Evolutionary conservation across 2,888 invertebrate genomes (phyloP).

Genomic region (Digitonthophagus gazella): DNA sequence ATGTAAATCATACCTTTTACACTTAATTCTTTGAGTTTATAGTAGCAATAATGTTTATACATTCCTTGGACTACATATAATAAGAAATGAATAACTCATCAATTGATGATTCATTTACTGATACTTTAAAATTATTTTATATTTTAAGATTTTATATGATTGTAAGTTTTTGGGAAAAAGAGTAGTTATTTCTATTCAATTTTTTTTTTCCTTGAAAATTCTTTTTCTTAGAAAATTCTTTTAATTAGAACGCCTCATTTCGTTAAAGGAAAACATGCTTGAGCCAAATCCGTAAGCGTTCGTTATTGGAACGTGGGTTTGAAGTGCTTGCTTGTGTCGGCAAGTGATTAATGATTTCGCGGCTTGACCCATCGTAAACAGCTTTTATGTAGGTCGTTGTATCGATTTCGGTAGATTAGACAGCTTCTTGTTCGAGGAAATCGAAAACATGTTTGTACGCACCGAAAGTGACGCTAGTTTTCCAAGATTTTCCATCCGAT

Average conservation of each 20-base stretch:
- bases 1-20: too few species aligned
- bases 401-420: not conserved
- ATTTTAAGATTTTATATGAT: too few species aligned
- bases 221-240: too few species aligned
- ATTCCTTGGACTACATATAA: too few species aligned
- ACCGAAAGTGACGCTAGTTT: not conserved
- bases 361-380: not conserved
- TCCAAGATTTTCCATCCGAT: not conserved
- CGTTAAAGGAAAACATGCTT: not conserved
- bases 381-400: not conserved
- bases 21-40: too few species aligned
- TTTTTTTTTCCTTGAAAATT: too few species aligned
- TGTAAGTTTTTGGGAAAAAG: too few species aligned
- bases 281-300: not conserved
- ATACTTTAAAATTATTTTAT: too few species aligned
- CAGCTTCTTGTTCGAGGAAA: not conserved
- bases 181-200: too few species aligned
- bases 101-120: too few species aligned
- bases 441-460: not conserved
- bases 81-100: not conserved
- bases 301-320: too few species aligned
- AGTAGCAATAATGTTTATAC: too few species aligned
- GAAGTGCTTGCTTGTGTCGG: not conserved
- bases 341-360: not conserved
- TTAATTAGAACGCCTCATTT: not conserved